Conservation (phyloP, 1,140 invertebrate genomes). For the Plutomurus gul region DNA sequence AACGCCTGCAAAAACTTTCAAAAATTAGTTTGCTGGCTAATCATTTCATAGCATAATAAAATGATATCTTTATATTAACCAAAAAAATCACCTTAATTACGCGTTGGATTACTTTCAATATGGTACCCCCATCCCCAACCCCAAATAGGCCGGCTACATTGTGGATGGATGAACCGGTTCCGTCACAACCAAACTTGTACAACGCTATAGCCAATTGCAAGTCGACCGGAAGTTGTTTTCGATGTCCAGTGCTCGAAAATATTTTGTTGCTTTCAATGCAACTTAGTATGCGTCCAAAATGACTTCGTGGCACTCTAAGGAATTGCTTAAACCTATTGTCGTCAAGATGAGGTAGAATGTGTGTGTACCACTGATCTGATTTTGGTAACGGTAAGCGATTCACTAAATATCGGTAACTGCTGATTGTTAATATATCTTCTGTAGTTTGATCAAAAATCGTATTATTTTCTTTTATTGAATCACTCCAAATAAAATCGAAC, state of each 20-base stretch:
- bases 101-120: background rate
- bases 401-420: background rate
- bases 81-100: background rate
- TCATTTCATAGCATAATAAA: too few relatives aligned
- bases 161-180: background rate
- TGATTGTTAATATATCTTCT: background rate
- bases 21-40: too few relatives aligned
- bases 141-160: slow-evolving; percentile 26
- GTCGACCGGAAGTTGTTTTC: background rate
- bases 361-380: background rate
- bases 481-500: too few relatives aligned
- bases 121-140: slow-evolving; percentile 15
- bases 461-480: too few relatives aligned
- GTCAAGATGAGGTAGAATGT: background rate
- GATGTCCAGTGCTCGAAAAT: background rate
- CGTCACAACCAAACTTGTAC: background rate
- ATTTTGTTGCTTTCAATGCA: background rate
- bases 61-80: too few relatives aligned
- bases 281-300: background rate
- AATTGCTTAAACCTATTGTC: background rate
- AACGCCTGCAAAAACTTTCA: slow-evolving; percentile 3
- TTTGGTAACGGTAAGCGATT: background rate
- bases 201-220: background rate
- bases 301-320: background rate
- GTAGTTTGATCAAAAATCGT: background rate